Evolutionary conservation across 2,888 invertebrate genomes (phyloP).

Genomic region (Taenaris catops): DNA sequence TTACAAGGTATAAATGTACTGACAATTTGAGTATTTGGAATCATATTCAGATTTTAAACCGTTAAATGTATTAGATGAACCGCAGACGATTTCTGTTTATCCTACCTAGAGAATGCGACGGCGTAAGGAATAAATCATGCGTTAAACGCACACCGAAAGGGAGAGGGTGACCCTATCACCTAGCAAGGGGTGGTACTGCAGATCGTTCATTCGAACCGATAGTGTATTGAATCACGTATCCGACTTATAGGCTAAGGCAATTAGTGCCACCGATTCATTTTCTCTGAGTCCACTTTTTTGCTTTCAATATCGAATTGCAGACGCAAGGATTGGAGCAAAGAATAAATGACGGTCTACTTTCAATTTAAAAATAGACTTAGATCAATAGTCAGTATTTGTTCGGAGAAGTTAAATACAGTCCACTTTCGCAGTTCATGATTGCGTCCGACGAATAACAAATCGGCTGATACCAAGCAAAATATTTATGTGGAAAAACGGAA

Average conservation of each 20-base stretch:
- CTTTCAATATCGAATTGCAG: not conserved
- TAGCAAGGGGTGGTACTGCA: slow-evolving; percentile 33
- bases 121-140: slow-evolving; percentile 48
- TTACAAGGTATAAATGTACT: too few relatives aligned
- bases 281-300: slow-evolving; percentile 11
- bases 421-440: not conserved
- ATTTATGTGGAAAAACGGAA: too few relatives aligned
- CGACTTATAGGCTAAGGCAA: slow-evolving; percentile 44
- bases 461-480: slow-evolving; percentile 1
- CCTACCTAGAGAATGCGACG: slow-evolving; percentile 17
- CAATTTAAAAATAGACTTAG: slow-evolving; percentile 3
- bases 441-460: not conserved
- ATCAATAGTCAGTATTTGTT: slow-evolving; percentile 6
- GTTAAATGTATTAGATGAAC: slow-evolving; percentile 8
- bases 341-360: slow-evolving; percentile 1
- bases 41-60: too few relatives aligned
- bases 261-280: slow-evolving; percentile 47
- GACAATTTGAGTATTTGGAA: too few relatives aligned
- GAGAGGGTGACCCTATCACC: slow-evolving; percentile 50
- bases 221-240: slow-evolving; percentile 43
- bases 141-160: slow-evolving; percentile 51
- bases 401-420: slow-evolving; percentile 5
- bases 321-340: slow-evolving; percentile 3
- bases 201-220: slow-evolving; percentile 44
- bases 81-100: slow-evolving; percentile 15